These are phyloP conservation scores for Cynaeus angustus DNA, from an alignment of 2,888 invertebrate genomes.

Conservation along the genomic window DNA sequence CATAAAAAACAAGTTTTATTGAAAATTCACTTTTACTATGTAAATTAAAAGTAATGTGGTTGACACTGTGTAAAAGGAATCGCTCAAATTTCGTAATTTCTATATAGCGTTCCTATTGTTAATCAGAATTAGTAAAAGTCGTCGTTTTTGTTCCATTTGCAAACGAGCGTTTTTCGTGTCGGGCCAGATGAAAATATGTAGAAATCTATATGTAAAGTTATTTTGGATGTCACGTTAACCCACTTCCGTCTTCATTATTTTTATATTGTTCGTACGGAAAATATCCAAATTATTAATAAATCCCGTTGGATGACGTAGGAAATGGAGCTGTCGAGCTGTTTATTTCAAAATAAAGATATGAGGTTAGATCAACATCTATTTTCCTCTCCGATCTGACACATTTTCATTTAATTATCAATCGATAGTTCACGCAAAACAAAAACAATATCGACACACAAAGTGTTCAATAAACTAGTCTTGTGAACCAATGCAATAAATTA, in stretches of 20 bases:
- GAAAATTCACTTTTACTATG: too few species aligned
- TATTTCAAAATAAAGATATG: slow-evolving; percentile 41
- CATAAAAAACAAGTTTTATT: slow-evolving; percentile 27
- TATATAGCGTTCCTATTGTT: background rate
- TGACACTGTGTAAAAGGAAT: background rate
- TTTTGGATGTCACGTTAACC: slow-evolving; percentile 37
- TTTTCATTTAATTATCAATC: slow-evolving; percentile 42
- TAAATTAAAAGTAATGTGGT: too few species aligned
- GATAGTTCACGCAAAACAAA: slow-evolving; percentile 32
- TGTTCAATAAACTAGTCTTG: slow-evolving; percentile 28
- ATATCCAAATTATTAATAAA: slow-evolving; percentile 34
- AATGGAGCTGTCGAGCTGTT: slow-evolving; percentile 32
- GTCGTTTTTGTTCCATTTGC: slow-evolving; percentile 11
- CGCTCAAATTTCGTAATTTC: background rate
- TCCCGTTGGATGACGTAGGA: background rate
- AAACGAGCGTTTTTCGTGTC: slow-evolving; percentile 35
- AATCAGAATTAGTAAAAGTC: slow-evolving; percentile 7
- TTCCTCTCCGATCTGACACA: slow-evolving; percentile 42
- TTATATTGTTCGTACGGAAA: slow-evolving; percentile 30
- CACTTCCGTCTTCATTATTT: slow-evolving; percentile 32
- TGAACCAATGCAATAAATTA: background rate
- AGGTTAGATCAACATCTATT: slow-evolving; percentile 47
- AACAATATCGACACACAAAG: slow-evolving; percentile 31
- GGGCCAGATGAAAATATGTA: background rate
- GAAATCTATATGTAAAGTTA: slow-evolving; percentile 20